Percentiles rank a stretch among this genome's conserved stretches.
Evolutionary conservation across 2,888 invertebrate genomes (phyloP).

Genomic region (Achlya flavicornis): DNA sequence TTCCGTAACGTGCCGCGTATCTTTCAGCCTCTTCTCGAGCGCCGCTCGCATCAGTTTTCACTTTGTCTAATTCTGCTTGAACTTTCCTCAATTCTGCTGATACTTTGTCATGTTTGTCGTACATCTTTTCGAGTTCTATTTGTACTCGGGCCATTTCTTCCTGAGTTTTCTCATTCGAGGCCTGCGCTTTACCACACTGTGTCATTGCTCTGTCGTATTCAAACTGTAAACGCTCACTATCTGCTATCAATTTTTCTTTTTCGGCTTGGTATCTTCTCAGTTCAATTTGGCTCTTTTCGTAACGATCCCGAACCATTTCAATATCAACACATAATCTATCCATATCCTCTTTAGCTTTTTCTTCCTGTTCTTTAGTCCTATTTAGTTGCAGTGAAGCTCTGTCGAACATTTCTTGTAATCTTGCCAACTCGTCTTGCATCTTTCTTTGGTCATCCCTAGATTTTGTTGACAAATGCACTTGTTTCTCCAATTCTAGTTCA

Average conservation of each 20-base stretch:
- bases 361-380: constrained; percentile 94
- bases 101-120: constrained; percentile 94
- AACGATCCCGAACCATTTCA: constrained; percentile 94
- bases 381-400: constrained; percentile 92
- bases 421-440: constrained; percentile 92
- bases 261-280: constrained; percentile 91
- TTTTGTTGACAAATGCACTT: constrained; percentile 90
- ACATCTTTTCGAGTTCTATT: constrained; percentile 94
- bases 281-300: constrained; percentile 94
- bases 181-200: constrained; percentile 93
- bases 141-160: constrained; percentile 94
- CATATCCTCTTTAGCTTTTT: constrained; percentile 93
- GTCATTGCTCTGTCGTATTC: constrained; percentile 94
- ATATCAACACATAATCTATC: constrained; percentile 90
- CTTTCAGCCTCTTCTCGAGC: constrained; percentile 91
- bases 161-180: constrained; percentile 93
- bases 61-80: constrained; percentile 89
- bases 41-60: constrained; percentile 88
- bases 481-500: constrained; percentile 93
- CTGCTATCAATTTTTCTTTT: constrained; percentile 93
- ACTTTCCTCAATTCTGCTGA: constrained; percentile 92
- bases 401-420: constrained; percentile 95
- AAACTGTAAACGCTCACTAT: constrained; percentile 92
- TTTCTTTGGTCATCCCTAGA: constrained; percentile 93
- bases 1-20: constrained; percentile 88